These are phyloP conservation scores for Entomobrya proxima DNA, from an alignment of 2,888 invertebrate genomes.

Conservation along the genomic window DNA sequence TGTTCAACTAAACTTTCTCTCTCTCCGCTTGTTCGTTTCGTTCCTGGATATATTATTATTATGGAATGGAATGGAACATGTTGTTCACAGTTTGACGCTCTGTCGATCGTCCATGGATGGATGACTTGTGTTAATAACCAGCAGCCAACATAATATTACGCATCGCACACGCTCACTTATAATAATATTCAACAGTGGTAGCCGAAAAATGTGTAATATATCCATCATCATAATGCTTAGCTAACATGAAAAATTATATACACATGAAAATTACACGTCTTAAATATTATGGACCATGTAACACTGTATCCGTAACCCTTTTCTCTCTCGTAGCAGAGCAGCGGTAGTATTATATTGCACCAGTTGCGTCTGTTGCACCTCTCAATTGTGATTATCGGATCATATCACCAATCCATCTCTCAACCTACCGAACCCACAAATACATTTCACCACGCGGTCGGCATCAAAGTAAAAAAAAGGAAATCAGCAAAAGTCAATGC, in stretches of 20 bases:
- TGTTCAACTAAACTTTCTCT: slow-evolving; percentile 26
- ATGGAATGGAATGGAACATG: slow-evolving; percentile 67
- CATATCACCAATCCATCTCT: not conserved
- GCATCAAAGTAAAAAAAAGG: not conserved
- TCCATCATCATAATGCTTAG: slow-evolving; percentile 28
- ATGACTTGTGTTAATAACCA: slow-evolving; percentile 69
- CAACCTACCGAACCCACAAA: not conserved
- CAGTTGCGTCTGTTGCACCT: slow-evolving; percentile 51
- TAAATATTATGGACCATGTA: slow-evolving; percentile 39
- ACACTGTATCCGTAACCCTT: slow-evolving; percentile 10
- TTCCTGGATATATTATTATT: slow-evolving; percentile 36
- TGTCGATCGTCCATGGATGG: slow-evolving; percentile 74
- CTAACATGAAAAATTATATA: slow-evolving; percentile 20
- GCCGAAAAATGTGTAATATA: slow-evolving; percentile 21
- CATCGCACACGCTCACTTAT: not conserved
- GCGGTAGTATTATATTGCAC: slow-evolving; percentile 32
- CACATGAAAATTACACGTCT: slow-evolving; percentile 39
- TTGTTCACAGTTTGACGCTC: slow-evolving; percentile 72
- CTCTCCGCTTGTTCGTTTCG: not conserved
- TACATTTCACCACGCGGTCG: not conserved
- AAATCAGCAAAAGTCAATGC: slow-evolving; percentile 40
- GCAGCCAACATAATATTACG: slow-evolving; percentile 19
- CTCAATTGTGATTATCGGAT: not conserved
- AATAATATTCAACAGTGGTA: slow-evolving; percentile 24
- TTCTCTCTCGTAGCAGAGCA: slow-evolving; percentile 1